Evolutionary conservation across 2,113 vertebrate species (phyloP).

Genomic region (Hippocampus zosterae): DNA sequence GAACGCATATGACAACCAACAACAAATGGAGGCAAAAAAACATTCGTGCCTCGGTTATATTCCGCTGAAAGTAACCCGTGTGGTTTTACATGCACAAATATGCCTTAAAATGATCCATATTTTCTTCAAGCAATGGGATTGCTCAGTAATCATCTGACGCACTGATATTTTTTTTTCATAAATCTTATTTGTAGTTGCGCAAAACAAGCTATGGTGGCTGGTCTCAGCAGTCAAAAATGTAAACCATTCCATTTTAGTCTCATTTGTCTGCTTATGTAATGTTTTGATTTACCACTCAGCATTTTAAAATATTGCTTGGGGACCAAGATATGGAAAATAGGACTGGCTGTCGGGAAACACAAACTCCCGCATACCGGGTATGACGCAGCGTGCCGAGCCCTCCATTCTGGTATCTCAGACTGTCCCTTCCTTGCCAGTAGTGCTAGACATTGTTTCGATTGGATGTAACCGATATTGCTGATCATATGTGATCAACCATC

Average conservation of each 20-base stretch:
- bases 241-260: not conserved
- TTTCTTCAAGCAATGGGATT: not conserved
- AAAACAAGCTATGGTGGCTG: no score
- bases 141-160: not conserved
- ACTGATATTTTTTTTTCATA: no score
- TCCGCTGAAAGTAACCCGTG: not conserved
- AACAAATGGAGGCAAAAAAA: not conserved
- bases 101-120: not conserved
- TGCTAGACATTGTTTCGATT: no score
- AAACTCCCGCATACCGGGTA: not conserved
- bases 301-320: not conserved
- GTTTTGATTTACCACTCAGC: not conserved
- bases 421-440: not conserved
- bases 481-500: no score
- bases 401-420: not conserved
- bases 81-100: not conserved
- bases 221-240: not conserved
- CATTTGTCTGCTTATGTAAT: not conserved
- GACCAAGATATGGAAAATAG: not conserved
- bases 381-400: not conserved
- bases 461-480: no score
- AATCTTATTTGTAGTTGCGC: no score
- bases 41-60: not conserved
- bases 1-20: no score
- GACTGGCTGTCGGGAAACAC: not conserved